Base-by-base conservation (phyloP, 1,140 invertebrate species). In the Calephelis nemesis region DNA sequence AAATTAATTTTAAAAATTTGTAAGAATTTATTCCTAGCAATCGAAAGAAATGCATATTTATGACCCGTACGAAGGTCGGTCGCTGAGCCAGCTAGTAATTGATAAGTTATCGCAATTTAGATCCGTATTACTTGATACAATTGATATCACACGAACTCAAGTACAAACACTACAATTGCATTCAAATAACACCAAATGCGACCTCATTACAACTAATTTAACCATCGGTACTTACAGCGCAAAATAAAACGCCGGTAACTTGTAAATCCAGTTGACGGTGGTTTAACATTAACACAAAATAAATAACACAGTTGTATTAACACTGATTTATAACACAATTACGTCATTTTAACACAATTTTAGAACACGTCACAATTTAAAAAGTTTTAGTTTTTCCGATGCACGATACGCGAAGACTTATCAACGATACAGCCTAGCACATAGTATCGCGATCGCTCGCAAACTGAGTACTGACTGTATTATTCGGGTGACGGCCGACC, bases 271-370 rank as follows among this genome's bases (percentile, higher is more conserved):
- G 54, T 11, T 40, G 10, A 58, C 15, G 30, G 30, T 54, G 52
- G 15, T 58, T 58, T 30, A 58, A 58, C 54, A 30, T 39, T 12
- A 39, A 58, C 54, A 58, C 54, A 58, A 58, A 58, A 58, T 39
- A 58, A 58, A 58, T 58, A 39, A 39, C 54, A 58, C 54, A 58
- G 54, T 58, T 58, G 54, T 58, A 39, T 39, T 12, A 39, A 39
- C 54, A 58, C 54, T 58, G 11, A 54, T 11, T 54, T 39, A 5
- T 39, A 39, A 12, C 54, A 58, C 54, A 58, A 58, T 40, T 58
- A 58, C 54, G 54, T 58, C 54, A 58, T 58, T 58, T 39, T 58
- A 39, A 39, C 54, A 58, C 54, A 58, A 58, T 58, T 58, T 58
- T 40, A 58, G 42, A 58, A 40, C 54, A 58, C 19, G 30, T 12